Evolutionary conservation across 1,140 invertebrate species (phyloP), one percentile per base, ranked within the genome.

Genomic region (Aphelinus atriplicis): DNA sequence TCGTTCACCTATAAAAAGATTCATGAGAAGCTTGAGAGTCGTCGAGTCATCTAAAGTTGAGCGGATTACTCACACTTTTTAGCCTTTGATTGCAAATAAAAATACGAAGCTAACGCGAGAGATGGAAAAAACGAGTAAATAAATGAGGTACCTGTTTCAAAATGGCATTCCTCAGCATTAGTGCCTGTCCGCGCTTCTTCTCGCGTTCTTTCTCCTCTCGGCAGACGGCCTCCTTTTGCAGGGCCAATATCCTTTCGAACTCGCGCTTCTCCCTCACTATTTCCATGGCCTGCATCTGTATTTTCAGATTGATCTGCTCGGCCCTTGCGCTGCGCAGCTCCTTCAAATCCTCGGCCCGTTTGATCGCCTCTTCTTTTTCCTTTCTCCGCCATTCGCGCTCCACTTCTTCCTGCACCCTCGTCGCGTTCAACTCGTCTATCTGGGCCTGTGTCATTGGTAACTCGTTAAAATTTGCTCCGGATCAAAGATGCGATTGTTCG

Each of bases 1-100:
- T 92, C 90, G 80, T 93, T 91, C 43, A 94, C 92, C 84, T 93
- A 89, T 76, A 88, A 90, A 88, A 48, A 74, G 56, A 71, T 65
- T 10, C 67, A 43, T 57, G 2, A 47, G 46, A 26, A 26, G 26
- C 26, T 26, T 26, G 26, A 26, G 26, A 26, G 26, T 26, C 26
- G 26, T 26, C 26, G 26, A 26, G 26, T 26, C 26, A 26, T 26
- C 26, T 0, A 26, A 26, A 26, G 26, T 26, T 26, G 26, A 26
- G 26, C 26, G 26, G 26, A 26, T 26, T 26, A 26, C 26, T 26
- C 26, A 26, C 26, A 26, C 26, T 26, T 26, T 26, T 26, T 26
- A 26, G 26, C 26, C 26, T 26, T 26, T 26, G 26, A 26, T 26
- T 26, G 26, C 26, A 26, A 26, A 26, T 26, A 26, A 26, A 26